A percentile compares a stretch with the other conserved stretches of the same genome.
Conservation (phyloP, 2,888 invertebrate species). For the Panopea generosa region DNA sequence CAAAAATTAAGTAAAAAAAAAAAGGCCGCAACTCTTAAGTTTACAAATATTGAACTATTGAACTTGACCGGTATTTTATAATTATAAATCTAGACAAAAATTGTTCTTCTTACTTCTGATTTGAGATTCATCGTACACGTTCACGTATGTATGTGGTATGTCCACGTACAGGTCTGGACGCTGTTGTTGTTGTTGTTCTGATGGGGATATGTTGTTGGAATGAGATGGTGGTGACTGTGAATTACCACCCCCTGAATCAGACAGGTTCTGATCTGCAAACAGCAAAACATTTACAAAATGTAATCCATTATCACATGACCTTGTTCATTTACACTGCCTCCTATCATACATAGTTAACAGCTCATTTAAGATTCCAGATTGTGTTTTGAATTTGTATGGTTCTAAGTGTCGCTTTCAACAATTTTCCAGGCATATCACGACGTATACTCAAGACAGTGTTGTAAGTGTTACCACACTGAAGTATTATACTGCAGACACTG, state of each 20-base stretch:
- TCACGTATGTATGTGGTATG: constrained; percentile 75
- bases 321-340: neutral
- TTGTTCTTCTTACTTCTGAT: constrained; percentile 46
- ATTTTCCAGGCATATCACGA: too few species aligned
- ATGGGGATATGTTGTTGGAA: constrained; percentile 23
- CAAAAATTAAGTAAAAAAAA: too few species aligned
- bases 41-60: too few species aligned
- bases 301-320: neutral
- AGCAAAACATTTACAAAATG: neutral
- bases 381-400: too few species aligned
- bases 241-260: constrained; percentile 27
- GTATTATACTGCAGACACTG: too few species aligned
- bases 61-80: too few species aligned
- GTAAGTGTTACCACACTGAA: too few species aligned
- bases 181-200: constrained; percentile 19
- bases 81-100: too few species aligned
- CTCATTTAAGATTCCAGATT: neutral
- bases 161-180: constrained; percentile 59
- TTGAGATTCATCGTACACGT: constrained; percentile 68
- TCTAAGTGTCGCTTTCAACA: too few species aligned
- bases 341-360: too few species aligned
- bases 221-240: constrained; percentile 13
- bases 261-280: constrained; percentile 37
- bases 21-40: too few species aligned
- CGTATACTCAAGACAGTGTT: too few species aligned